phyloP scores from a whole-genome alignment of 2,113 vertebrate species.

The Myotis davidii region DNA sequence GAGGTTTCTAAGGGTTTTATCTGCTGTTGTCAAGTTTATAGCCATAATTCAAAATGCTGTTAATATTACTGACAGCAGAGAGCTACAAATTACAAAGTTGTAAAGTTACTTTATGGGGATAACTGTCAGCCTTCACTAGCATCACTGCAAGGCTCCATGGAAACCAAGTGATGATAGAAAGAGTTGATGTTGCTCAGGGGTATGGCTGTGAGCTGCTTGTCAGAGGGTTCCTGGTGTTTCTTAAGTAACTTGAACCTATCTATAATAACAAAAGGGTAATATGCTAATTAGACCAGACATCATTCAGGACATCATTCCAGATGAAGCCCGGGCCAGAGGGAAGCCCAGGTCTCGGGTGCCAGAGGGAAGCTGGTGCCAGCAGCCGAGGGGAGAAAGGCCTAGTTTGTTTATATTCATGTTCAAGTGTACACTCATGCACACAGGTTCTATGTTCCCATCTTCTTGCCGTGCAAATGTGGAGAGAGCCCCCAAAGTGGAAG shows the following conservation, averaged over 20 bases:
- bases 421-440: background rate
- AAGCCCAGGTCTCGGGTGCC: too few relatives aligned
- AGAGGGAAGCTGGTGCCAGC: too few relatives aligned
- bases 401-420: background rate
- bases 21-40: constrained; percentile 84
- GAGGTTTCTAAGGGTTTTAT: constrained; percentile 73
- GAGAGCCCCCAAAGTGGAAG: background rate
- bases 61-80: constrained; percentile 89
- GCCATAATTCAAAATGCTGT: constrained; percentile 84
- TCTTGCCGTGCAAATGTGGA: background rate
- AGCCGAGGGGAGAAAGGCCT: too few relatives aligned
- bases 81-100: constrained; percentile 88
- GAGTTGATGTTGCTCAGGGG: constrained; percentile 81
- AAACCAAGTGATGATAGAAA: constrained; percentile 85
- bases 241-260: background rate
- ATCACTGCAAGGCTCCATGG: constrained; percentile 83
- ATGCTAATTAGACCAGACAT: too few relatives aligned
- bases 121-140: constrained; percentile 86
- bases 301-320: too few relatives aligned
- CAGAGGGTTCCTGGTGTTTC: constrained; percentile 71
- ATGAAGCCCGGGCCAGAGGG: too few relatives aligned
- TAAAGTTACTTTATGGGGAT: constrained; percentile 88
- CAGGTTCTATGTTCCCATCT: background rate
- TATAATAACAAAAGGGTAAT: too few relatives aligned
- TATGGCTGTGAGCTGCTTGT: constrained; percentile 76